Percentiles rank a stretch among this genome's conserved stretches.
These are phyloP conservation scores for Globodera ellingtonae DNA, from an alignment of 1,140 invertebrate genomes.

Conservation along the genomic window DNA sequence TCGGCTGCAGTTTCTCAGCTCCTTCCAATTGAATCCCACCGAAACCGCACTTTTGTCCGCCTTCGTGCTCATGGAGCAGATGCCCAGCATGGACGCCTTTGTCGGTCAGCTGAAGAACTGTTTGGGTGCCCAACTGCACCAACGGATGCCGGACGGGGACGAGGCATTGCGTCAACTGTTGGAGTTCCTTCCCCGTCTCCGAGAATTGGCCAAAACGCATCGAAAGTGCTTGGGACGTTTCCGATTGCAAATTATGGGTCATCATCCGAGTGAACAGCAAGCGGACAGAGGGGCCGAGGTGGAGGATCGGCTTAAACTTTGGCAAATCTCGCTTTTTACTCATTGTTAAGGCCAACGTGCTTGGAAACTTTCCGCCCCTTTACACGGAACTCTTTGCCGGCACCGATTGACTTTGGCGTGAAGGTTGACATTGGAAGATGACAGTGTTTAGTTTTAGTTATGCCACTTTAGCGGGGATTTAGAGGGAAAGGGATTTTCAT, in stretches of 20 bases:
- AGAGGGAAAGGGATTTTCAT: background rate
- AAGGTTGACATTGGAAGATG: background rate
- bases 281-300: conserved; percentile 2
- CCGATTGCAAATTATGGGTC: background rate
- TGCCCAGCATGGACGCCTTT: conserved; percentile 23
- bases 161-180: conserved; percentile 29
- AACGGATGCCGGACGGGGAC: conserved; percentile 27
- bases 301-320: background rate
- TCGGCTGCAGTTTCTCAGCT: conserved; percentile 31
- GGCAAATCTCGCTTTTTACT: background rate
- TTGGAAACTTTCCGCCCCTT: conserved; percentile 29
- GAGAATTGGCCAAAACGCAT: conserved; percentile 20
- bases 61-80: conserved; percentile 36
- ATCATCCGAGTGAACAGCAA: background rate
- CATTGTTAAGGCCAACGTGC: conserved; percentile 5
- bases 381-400: conserved; percentile 32
- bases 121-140: conserved; percentile 27
- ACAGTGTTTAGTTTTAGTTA: background rate
- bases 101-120: conserved; percentile 38
- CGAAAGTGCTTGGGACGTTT: conserved; percentile 25
- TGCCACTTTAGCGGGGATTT: background rate
- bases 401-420: background rate
- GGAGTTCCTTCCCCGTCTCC: conserved; percentile 22
- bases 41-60: conserved; percentile 46
- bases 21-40: conserved; percentile 38